phyloP scores from a whole-genome alignment of 2,888 invertebrate species.

The Drosophila ezoana region DNA sequence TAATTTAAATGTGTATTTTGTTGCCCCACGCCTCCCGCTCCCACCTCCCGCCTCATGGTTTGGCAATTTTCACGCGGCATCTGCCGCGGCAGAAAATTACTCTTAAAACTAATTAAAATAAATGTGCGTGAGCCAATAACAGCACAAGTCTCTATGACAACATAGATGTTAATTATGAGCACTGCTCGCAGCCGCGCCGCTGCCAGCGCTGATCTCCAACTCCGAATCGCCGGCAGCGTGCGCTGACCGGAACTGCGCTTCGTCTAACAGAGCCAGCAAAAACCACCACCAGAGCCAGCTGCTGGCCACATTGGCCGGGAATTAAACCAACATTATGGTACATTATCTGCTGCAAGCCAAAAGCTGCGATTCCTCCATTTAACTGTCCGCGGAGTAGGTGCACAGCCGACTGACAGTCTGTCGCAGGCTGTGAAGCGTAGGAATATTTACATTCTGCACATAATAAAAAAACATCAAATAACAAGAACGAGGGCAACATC shows the following conservation, averaged over 20 bases:
- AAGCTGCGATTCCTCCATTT: constrained; percentile 53
- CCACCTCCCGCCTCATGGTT: not conserved
- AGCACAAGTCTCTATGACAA: constrained; percentile 33
- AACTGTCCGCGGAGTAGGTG: constrained; percentile 5
- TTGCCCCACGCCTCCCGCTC: constrained; percentile 9
- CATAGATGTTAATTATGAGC: constrained; percentile 62
- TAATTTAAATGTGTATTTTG: constrained; percentile 64
- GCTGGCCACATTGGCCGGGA: constrained; percentile 41
- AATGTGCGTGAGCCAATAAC: constrained; percentile 19
- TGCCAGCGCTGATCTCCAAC: constrained; percentile 36
- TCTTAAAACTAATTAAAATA: constrained; percentile 70
- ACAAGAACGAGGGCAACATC: constrained; percentile 45
- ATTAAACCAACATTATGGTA: constrained; percentile 71
- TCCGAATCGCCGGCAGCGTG: constrained; percentile 3
- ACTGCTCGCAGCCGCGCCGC: constrained; percentile 16
- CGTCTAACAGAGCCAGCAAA: constrained; percentile 52
- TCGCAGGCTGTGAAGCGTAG: constrained; percentile 47
- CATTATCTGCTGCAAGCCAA: constrained; percentile 63
- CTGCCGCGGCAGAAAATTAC: constrained; percentile 40
- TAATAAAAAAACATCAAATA: constrained; percentile 16
- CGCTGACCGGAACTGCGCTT: constrained; percentile 71
- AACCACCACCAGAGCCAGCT: constrained; percentile 34
- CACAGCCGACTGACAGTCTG: constrained; percentile 5
- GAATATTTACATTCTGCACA: constrained; percentile 58
- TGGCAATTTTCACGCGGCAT: constrained; percentile 6